Evolutionary conservation across 2,888 invertebrate genomes (phyloP).

Genomic region (Hyposoter didymator): DNA sequence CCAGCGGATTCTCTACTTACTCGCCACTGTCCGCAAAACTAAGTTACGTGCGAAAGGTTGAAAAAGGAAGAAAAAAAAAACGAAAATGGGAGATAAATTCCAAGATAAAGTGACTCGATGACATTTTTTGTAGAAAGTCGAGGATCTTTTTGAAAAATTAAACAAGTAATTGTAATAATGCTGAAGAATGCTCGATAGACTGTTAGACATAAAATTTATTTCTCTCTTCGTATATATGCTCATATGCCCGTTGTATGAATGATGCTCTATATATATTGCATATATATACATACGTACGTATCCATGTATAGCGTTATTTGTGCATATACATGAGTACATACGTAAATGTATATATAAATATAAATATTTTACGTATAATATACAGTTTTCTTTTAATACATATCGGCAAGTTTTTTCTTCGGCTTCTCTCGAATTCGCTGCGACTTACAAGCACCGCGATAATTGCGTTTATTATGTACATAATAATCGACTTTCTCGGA

Average conservation of each 20-base stretch:
- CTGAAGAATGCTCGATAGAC: conserved; percentile 63
- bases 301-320: neutral
- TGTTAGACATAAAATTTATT: conserved; percentile 70
- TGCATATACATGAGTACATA: neutral
- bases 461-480: conserved; percentile 23
- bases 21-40: conserved; percentile 65
- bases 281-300: neutral
- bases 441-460: neutral
- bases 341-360: neutral
- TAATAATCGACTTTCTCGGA: conserved; percentile 14
- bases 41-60: conserved; percentile 56
- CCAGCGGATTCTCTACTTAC: conserved; percentile 63
- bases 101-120: conserved; percentile 15
- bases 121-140: conserved; percentile 37
- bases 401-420: conserved; percentile 38
- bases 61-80: conserved; percentile 32
- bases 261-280: conserved; percentile 43
- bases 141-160: conserved; percentile 3
- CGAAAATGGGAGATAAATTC: conserved; percentile 3
- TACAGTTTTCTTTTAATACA: conserved; percentile 69
- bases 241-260: conserved; percentile 62
- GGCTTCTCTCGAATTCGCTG: neutral
- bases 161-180: conserved; percentile 25
- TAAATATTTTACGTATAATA: conserved; percentile 67
- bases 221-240: conserved; percentile 66